These are phyloP conservation scores for Euphydryas editha DNA, from an alignment of 2,888 invertebrate species.

Conservation along the genomic window DNA sequence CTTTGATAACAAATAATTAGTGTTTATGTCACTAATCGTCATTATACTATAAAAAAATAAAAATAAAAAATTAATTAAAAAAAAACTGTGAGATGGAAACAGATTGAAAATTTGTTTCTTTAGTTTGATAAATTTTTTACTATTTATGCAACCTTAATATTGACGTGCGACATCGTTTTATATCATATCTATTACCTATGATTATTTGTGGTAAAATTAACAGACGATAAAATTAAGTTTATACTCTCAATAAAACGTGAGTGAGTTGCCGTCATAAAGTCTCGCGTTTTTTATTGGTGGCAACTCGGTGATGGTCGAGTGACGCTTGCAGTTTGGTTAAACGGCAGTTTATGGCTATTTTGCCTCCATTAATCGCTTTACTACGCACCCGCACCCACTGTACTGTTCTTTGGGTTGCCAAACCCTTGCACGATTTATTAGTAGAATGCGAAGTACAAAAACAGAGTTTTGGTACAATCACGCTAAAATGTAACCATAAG, in stretches of 20 bases:
- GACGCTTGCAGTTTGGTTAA: conserved; percentile 83
- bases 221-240: conserved; percentile 84
- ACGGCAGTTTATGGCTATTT: conserved; percentile 83
- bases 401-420: conserved; percentile 58
- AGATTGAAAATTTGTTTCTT: neutral
- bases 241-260: conserved; percentile 84
- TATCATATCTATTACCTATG: conserved; percentile 73
- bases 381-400: conserved; percentile 78
- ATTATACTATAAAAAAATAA: neutral
- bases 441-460: neutral
- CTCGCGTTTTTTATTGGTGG: conserved; percentile 83
- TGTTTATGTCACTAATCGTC: neutral
- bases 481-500: no score
- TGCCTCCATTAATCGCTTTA: conserved; percentile 83
- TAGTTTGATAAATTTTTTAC: neutral
- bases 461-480: neutral
- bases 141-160: neutral
- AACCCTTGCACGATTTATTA: conserved; percentile 55
- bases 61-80: no score
- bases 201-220: conserved; percentile 84
- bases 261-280: conserved; percentile 84
- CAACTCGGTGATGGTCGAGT: conserved; percentile 77
- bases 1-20: conserved; percentile 47
- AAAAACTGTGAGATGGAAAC: neutral
- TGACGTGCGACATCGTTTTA: conserved; percentile 63